Percentiles rank a stretch among this genome's conserved stretches.
Conservation (phyloP, 2,113 vertebrate species). For the Ptilorrhoa leucosticta region DNA sequence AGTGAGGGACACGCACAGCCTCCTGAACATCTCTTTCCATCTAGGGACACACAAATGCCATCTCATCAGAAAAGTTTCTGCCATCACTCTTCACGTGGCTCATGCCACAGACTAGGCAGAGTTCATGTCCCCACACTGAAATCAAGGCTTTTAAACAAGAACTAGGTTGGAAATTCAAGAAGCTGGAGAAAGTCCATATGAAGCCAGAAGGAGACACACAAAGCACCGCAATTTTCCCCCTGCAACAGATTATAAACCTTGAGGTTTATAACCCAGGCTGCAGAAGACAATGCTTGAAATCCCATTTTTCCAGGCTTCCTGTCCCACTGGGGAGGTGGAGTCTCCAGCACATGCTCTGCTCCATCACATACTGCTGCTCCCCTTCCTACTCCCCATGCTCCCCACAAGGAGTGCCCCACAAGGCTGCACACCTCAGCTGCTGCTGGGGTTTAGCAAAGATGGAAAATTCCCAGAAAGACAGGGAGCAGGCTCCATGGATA, state of each 20-base stretch:
- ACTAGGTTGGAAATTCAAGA: neutral
- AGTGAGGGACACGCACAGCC: neutral
- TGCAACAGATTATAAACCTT: neutral
- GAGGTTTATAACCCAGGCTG: neutral
- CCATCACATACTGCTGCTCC: neutral
- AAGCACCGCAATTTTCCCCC: accelerated
- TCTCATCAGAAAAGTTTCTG: neutral
- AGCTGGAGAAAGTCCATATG: neutral
- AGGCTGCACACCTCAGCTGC: neutral
- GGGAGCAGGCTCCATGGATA: neutral
- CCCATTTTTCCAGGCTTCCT: neutral
- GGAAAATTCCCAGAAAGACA: neutral
- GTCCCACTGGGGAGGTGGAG: neutral
- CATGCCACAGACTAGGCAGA: neutral
- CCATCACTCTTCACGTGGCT: accelerated
- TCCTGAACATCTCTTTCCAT: neutral
- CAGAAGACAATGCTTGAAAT: neutral
- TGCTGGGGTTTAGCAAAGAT: neutral
- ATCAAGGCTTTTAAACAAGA: neutral
- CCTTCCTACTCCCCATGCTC: neutral
- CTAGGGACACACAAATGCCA: neutral
- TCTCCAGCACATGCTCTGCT: accelerated
- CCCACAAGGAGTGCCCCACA: no score
- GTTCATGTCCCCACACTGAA: neutral
- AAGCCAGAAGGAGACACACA: neutral